Base-by-base conservation (phyloP, 2,113 vertebrate species). In the Procavia capensis region DNA sequence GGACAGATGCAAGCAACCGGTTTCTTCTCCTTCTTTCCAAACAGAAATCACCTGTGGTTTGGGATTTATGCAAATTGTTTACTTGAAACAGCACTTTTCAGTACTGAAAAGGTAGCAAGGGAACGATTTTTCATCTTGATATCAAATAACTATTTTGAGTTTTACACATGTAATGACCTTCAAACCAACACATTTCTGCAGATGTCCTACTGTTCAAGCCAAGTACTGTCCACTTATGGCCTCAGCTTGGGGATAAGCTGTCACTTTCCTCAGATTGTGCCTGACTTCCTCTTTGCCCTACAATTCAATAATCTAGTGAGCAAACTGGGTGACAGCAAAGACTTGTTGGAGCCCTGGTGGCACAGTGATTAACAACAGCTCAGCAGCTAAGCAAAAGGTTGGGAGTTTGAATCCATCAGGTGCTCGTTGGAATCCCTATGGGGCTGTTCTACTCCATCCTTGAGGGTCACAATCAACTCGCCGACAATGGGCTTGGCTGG, bases 101-200 rank as follows among this genome's bases (percentile, higher is more conserved):
- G 27, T 50, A 68, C 25, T 24, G 36, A 70, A 39, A 86, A 47
- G 31, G 31, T 34, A 87, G 27, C 4, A 41, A 36, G 29, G 50
- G 63, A 3, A 22, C 16, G 31, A 63, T 84, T 82, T 90, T 82
- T 88, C 61, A 83, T 91, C 47, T 91, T 84, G 89, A 88, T 63
- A 20, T 34, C 59, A 75, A 82, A 1, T 34, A 83, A 66, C 41
- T 29, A 34, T 29, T 88, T 79, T 68, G n/a, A n/a, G 16, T 36
- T 93, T 85, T 64, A 88, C 8, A 61, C 68, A 10, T 34, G 36
- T 47, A 29, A 86, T 74, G 68, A 70, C 22, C 39, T 83, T 79
- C 50, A 45, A 80, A 31, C 57, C 39, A 81, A 91, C 41, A 22
- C 34, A 45, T 57, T 78, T 87, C 43, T 78, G 88, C 36, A 74